Conservation (phyloP, 2,888 invertebrate genomes). For the Dicyrtoma fusca region DNA sequence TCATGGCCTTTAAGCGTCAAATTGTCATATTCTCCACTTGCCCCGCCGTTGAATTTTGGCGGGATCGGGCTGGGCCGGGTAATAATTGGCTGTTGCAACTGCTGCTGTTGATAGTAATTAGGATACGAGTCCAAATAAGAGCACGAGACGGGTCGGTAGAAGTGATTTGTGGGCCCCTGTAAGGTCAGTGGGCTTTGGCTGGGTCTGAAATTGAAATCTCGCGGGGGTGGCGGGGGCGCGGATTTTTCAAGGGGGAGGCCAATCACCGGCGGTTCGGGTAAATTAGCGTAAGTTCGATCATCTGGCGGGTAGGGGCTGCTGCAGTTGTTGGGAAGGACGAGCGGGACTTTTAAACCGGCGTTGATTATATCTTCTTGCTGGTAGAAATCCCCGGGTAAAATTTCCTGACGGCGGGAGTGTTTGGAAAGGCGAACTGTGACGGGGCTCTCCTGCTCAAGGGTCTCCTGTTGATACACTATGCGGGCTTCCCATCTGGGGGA, state of each 20-base stretch:
- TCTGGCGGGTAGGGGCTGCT: constrained; percentile 25
- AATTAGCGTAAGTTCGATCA: constrained; percentile 41
- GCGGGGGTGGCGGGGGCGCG: constrained; percentile 54
- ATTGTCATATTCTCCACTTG: neutral
- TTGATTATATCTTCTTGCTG: neutral
- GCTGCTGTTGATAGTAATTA: constrained; percentile 29
- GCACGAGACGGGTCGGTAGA: constrained; percentile 55
- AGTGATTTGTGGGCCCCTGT: constrained; percentile 37
- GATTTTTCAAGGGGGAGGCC: constrained; percentile 21
- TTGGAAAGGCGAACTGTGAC: constrained; percentile 49
- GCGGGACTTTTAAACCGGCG: constrained; percentile 30
- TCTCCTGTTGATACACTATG: constrained; percentile 54
- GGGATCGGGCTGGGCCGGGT: neutral
- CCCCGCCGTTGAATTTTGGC: constrained; percentile 8
- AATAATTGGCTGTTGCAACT: neutral
- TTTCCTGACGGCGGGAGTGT: neutral
- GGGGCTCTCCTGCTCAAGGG: constrained; percentile 45
- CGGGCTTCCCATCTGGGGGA: constrained; percentile 53
- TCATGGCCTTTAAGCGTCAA: neutral
- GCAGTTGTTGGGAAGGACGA: constrained; percentile 19
- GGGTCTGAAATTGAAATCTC: constrained; percentile 39
- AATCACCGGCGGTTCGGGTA: constrained; percentile 6
- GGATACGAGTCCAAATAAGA: constrained; percentile 53
- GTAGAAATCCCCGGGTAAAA: neutral
- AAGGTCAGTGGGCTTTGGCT: neutral